These are phyloP conservation scores for Propithecus coquereli DNA, from an alignment of 2,113 vertebrate genomes.

Conservation along the genomic window DNA sequence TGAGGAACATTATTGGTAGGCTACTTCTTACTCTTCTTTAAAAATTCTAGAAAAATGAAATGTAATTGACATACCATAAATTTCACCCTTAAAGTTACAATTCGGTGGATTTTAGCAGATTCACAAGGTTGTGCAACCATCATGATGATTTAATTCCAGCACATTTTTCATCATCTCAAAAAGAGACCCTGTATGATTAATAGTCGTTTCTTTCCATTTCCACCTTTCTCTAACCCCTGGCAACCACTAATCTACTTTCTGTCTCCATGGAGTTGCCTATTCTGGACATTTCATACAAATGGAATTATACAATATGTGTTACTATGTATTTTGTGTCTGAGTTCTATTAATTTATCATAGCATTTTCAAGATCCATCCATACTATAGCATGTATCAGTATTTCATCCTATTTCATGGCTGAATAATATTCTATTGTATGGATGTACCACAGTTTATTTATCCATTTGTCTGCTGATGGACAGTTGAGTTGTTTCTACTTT, in stretches of 20 bases:
- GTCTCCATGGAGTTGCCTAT: not conserved
- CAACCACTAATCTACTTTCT: not conserved
- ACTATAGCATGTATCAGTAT: not conserved
- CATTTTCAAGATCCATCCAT: not conserved
- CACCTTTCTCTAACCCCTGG: no score
- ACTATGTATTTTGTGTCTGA: not conserved
- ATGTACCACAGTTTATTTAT: not conserved
- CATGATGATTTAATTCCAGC: not conserved
- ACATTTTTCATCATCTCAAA: not conserved
- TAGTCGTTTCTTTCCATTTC: not conserved
- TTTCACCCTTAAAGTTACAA: not conserved
- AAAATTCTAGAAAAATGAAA: not conserved
- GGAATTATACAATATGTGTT: not conserved
- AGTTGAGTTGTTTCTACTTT: not conserved
- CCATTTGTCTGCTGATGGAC: not conserved
- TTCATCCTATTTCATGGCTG: not conserved
- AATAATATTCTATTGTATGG: not conserved
- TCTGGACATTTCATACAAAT: not conserved
- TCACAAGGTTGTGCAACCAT: not conserved
- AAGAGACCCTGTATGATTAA: not conserved
- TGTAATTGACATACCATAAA: not conserved
- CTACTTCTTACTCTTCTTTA: not conserved
- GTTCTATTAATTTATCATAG: not conserved
- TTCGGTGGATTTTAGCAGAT: not conserved
- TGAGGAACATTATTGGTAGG: not conserved